A percentile compares a stretch with the other conserved stretches of the same genome.
Conservation (phyloP, 2,888 invertebrate species). For the Labia minor region DNA sequence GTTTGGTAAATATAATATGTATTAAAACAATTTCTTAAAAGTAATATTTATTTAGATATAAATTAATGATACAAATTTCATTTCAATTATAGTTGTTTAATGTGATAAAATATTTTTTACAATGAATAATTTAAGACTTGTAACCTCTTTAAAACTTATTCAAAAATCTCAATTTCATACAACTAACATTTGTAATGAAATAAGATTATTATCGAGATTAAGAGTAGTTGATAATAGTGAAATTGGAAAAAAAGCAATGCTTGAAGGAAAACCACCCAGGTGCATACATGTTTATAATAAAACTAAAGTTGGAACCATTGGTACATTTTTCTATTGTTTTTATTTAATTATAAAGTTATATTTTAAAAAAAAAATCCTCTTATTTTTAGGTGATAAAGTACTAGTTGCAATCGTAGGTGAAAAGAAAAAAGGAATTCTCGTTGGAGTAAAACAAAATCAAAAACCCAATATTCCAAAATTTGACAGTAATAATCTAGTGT, state of each 20-base stretch:
- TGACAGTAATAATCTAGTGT: conserved; percentile 90
- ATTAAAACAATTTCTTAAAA: no score
- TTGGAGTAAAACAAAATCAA: conserved; percentile 78
- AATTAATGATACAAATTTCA: no score
- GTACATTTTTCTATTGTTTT: conserved; percentile 34
- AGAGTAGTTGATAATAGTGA: conserved; percentile 95
- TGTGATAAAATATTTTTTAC: no score
- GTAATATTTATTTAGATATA: no score
- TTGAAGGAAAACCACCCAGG: conserved; percentile 84
- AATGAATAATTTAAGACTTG: background rate
- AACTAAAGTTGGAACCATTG: conserved; percentile 50
- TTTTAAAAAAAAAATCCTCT: no score
- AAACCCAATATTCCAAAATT: conserved; percentile 72
- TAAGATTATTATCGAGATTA: conserved; percentile 62
- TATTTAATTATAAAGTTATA: no score
- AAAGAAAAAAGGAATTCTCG: conserved; percentile 85
- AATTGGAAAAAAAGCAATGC: conserved; percentile 88
- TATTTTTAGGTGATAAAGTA: conserved; percentile 67
- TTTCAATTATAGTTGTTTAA: no score
- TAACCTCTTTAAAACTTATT: background rate
- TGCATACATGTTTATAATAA: conserved; percentile 92
- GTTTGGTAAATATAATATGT: no score
- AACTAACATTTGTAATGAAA: conserved; percentile 49
- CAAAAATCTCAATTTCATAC: conserved; percentile 41
- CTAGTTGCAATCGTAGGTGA: conserved; percentile 89